These are phyloP conservation scores for Lithobates sylvaticus DNA, from an alignment of 2,797 vertebrate genomes.

Conservation along the genomic window DNA sequence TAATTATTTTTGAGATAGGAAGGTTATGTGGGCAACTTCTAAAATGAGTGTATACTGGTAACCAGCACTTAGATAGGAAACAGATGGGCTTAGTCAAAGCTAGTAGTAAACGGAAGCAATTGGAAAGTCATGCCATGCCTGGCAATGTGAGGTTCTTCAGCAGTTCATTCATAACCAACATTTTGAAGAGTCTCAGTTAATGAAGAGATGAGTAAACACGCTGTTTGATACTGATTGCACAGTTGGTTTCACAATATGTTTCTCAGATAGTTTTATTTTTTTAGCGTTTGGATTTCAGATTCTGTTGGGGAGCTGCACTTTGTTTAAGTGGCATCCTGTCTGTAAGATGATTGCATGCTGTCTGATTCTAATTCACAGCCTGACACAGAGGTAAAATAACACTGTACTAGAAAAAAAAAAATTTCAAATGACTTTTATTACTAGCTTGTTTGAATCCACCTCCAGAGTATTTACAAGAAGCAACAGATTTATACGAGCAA, in stretches of 20 bases:
- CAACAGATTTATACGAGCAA: conserved; percentile 50
- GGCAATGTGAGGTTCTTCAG: conserved; percentile 20
- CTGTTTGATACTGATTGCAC: conserved; percentile 50
- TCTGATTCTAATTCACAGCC: conserved; percentile 59
- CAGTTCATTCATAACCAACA: conserved; percentile 36
- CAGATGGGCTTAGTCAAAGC: background rate
- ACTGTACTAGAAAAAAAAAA: conserved; percentile 36
- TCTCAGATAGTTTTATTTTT: conserved; percentile 33
- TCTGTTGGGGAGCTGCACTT: conserved; percentile 16
- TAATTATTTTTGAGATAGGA: too few species aligned
- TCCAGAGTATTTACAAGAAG: conserved; percentile 48
- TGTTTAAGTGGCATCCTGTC: conserved; percentile 51
- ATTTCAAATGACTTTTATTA: conserved; percentile 57
- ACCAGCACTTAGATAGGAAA: background rate
- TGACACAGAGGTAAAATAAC: conserved; percentile 47
- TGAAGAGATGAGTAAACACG: conserved; percentile 51
- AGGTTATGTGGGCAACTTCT: background rate
- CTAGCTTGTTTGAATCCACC: conserved; percentile 53
- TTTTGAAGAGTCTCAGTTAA: conserved; percentile 42
- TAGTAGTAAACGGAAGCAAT: background rate
- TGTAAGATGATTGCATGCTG: conserved; percentile 50
- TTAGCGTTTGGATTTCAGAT: conserved; percentile 44
- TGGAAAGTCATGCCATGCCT: conserved; percentile 42
- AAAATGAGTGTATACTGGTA: background rate
- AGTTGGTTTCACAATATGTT: conserved; percentile 50